Percentiles rank a stretch among this genome's conserved stretches.
Evolutionary conservation across 37 sponge, comb jelly and placozoan species (phyloP).

Genomic region (Ianthella basta): DNA sequence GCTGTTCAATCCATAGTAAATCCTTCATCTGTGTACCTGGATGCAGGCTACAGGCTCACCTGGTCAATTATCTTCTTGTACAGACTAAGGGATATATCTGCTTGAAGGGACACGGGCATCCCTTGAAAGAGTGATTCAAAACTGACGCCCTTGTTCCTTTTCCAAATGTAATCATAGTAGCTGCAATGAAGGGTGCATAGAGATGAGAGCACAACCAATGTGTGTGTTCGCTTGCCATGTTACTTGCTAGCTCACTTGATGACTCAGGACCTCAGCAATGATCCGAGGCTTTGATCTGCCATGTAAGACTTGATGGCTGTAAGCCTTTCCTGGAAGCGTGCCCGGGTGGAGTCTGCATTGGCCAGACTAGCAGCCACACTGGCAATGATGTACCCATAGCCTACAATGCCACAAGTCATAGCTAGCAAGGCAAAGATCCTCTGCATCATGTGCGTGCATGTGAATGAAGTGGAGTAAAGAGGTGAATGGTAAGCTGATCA

Average conservation of each 20-base stretch:
- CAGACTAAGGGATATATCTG: constrained; percentile 72
- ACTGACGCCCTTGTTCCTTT: constrained; percentile 69
- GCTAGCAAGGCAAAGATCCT: constrained; percentile 55
- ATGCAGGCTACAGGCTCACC: constrained; percentile 14
- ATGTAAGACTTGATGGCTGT: constrained; percentile 65
- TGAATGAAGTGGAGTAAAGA: not conserved
- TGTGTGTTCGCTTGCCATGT: too few species aligned
- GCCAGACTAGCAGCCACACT: constrained; percentile 83
- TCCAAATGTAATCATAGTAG: constrained; percentile 75
- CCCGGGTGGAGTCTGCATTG: constrained; percentile 69
- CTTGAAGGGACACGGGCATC: constrained; percentile 73
- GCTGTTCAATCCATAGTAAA: too few species aligned
- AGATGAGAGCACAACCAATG: not conserved
- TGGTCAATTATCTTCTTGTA: constrained; percentile 81
- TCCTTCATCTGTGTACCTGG: too few species aligned
- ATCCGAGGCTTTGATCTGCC: constrained; percentile 42
- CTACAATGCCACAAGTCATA: constrained; percentile 65
- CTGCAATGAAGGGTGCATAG: constrained; percentile 28
- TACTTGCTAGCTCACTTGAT: constrained; percentile 34
- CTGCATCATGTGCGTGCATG: constrained; percentile 17
- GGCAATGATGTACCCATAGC: constrained; percentile 84
- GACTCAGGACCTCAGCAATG: constrained; percentile 44
- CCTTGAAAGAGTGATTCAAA: constrained; percentile 70
- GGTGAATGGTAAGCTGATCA: too few species aligned
- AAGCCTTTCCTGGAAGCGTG: constrained; percentile 73